phyloP scores from a whole-genome alignment of 2,888 invertebrate species.

The Bibio marci region DNA sequence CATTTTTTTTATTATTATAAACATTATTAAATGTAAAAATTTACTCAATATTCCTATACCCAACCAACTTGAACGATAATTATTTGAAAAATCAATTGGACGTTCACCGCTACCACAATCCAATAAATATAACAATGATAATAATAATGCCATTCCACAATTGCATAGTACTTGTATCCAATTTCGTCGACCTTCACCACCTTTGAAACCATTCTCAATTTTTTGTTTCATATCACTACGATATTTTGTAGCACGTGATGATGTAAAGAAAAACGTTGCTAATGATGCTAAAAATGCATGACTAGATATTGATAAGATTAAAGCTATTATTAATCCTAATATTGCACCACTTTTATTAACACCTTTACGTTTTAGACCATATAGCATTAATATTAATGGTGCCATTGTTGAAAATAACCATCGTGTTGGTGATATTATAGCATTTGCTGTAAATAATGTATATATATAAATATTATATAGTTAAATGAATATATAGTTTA shows the following conservation, averaged over 20 bases:
- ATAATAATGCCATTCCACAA: conserved; percentile 65
- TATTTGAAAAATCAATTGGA: conserved; percentile 55
- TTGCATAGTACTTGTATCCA: conserved; percentile 86
- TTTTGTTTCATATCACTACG: conserved; percentile 44
- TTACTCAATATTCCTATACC: conserved; percentile 58
- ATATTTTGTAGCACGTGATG: conserved; percentile 68
- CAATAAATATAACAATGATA: conserved; percentile 58
- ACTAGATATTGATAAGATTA: conserved; percentile 59
- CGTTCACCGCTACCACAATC: conserved; percentile 64
- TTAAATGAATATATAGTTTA: no score
- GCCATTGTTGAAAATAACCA: conserved; percentile 26
- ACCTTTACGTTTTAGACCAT: conserved; percentile 50
- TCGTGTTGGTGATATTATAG: conserved; percentile 23
- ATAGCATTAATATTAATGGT: conserved; percentile 44
- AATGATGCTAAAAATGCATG: conserved; percentile 58
- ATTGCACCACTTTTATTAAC: conserved; percentile 53
- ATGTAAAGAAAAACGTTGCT: conserved; percentile 59
- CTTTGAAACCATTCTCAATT: conserved; percentile 61
- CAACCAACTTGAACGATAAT: conserved; percentile 71
- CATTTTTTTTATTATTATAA: background rate
- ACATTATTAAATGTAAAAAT: conserved; percentile 7
- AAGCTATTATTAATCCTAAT: conserved; percentile 53
- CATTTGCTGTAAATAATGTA: conserved; percentile 8
- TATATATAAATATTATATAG: background rate
- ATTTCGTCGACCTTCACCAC: conserved; percentile 68